A percentile compares a stretch with the other conserved stretches of the same genome.
phyloP scores from a whole-genome alignment of 1,140 invertebrate genomes.

The Chelonus insularis region DNA sequence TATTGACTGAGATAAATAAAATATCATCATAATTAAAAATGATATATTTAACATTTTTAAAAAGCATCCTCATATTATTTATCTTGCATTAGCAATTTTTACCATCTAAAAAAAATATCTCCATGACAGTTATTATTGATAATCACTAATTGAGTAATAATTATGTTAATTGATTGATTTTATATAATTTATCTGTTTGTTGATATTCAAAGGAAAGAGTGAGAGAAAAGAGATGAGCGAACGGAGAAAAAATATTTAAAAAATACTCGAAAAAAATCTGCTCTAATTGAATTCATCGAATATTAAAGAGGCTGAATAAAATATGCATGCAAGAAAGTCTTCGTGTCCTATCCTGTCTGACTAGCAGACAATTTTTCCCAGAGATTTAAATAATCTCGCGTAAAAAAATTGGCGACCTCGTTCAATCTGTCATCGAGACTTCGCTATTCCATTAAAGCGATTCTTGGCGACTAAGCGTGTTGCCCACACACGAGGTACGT shows the following conservation, averaged over 20 bases:
- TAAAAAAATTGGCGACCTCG: conserved; percentile 19
- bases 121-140: too few species aligned
- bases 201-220: background rate
- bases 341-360: conserved; percentile 2
- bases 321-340: background rate
- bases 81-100: too few species aligned
- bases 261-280: background rate
- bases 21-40: too few species aligned
- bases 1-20: background rate
- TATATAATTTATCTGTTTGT: too few species aligned
- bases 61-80: too few species aligned
- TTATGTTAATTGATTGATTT: too few species aligned
- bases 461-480: conserved; percentile 12
- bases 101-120: too few species aligned
- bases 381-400: conserved; percentile 1
- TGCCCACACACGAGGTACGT: conserved; percentile 32
- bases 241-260: background rate
- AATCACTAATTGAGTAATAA: too few species aligned
- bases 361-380: conserved; percentile 11
- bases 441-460: conserved; percentile 20
- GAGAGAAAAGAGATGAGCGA: background rate
- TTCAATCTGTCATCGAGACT: conserved; percentile 24
- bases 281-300: background rate
- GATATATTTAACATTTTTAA: too few species aligned
- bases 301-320: background rate